phyloP scores from a whole-genome alignment of 2,888 invertebrate species.

The Limulus polyphemus region DNA sequence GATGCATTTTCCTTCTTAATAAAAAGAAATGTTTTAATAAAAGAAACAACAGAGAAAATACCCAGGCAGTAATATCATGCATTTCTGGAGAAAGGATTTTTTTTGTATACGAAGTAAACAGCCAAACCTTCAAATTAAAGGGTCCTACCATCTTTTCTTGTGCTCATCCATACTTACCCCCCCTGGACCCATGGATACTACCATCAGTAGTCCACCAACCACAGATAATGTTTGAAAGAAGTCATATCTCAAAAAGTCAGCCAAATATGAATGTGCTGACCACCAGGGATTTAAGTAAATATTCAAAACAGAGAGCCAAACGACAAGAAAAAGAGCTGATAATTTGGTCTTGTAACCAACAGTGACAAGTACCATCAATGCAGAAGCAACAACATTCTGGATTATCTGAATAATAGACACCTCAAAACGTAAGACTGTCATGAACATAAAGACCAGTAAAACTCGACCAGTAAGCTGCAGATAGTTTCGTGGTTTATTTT shows the following conservation, averaged over 20 bases:
- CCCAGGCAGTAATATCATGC: background rate
- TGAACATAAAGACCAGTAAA: constrained; percentile 95
- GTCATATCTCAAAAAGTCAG: constrained; percentile 99
- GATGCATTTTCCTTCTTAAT: too few species aligned
- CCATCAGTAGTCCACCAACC: constrained; percentile 94
- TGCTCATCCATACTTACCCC: constrained; percentile 99
- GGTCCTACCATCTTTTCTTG: constrained; percentile 85
- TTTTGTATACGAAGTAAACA: background rate
- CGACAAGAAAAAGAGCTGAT: constrained; percentile 82
- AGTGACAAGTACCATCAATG: constrained; percentile 88
- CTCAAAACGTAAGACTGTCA: constrained; percentile 89
- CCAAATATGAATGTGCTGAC: constrained; percentile 81
- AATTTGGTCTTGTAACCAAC: constrained; percentile 98
- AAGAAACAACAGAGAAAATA: background rate
- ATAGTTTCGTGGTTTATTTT: constrained; percentile 93
- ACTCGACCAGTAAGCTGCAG: constrained; percentile 90
- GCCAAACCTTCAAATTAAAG: background rate
- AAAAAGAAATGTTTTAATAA: background rate
- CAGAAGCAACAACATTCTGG: constrained; percentile 83
- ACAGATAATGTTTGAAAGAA: constrained; percentile 98
- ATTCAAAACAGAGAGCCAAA: constrained; percentile 72
- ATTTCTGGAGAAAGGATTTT: background rate
- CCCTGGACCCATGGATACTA: constrained; percentile 94
- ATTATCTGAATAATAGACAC: constrained; percentile 60
- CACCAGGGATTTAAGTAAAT: constrained; percentile 98